Evolutionary conservation across 2,888 invertebrate genomes (phyloP).

Genomic region (Caenorhabditis wallacei): DNA sequence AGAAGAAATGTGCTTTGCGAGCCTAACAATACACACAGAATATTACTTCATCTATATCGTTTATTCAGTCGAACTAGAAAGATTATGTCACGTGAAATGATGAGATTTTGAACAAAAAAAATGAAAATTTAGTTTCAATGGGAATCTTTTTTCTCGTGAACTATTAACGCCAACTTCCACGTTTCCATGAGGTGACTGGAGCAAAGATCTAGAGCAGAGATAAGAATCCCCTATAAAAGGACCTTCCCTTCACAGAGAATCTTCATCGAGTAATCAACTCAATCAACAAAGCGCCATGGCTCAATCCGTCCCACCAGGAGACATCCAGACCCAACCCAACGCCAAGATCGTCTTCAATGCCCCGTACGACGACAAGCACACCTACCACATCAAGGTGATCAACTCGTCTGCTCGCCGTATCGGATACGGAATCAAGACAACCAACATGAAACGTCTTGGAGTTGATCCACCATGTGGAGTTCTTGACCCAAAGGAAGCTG

Average conservation of each 20-base stretch:
- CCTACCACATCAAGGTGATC: slow-evolving; percentile 74
- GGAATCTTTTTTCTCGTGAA: not conserved
- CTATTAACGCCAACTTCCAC: not conserved
- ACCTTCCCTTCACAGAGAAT: not conserved
- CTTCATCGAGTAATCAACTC: slow-evolving; percentile 15
- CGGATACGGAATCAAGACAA: slow-evolving; percentile 72
- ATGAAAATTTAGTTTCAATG: too few species aligned
- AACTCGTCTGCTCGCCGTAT: slow-evolving; percentile 67
- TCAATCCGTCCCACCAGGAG: slow-evolving; percentile 68
- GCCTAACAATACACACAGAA: too few species aligned
- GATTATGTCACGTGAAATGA: too few species aligned
- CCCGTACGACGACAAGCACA: slow-evolving; percentile 78
- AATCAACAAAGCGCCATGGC: slow-evolving; percentile 38
- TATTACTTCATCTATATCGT: not conserved
- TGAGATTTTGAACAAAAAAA: too few species aligned
- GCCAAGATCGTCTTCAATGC: slow-evolving; percentile 68
- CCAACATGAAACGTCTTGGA: slow-evolving; percentile 66
- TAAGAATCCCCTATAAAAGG: slow-evolving; percentile 9
- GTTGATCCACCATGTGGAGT: slow-evolving; percentile 35
- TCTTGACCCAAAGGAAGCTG: slow-evolving; percentile 36
- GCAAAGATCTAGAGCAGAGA: slow-evolving; percentile 15
- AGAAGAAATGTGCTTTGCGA: not conserved
- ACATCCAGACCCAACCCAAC: slow-evolving; percentile 67
- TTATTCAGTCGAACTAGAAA: not conserved
- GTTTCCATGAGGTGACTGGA: not conserved